Base-by-base conservation (phyloP, 2,888 invertebrate species). In the Dryocosmus kuriphilus region DNA sequence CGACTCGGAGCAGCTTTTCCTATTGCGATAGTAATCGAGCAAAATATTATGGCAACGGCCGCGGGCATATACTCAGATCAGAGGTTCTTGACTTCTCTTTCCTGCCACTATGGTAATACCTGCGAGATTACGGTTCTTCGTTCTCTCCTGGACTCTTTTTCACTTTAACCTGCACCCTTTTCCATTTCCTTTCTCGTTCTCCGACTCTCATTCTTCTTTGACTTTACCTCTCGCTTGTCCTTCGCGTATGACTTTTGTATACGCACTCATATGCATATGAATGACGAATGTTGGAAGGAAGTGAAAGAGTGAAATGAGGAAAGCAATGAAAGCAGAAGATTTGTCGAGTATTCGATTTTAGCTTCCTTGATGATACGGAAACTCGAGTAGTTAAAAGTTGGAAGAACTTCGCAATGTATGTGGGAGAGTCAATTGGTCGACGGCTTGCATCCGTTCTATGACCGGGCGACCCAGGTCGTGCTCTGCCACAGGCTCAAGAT, bases 11-110 rank as follows among this genome's bases (percentile, higher is more conserved):
- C 82, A 83, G 87, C 88, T 88, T 90, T 89, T 86, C 87, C 88
- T 83, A 85, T 81, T 80, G 86, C 86, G 87, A 88, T 89, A 86
- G 88, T 89, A 89, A 91, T 90, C 89, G 88, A 89, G 88, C 89
- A 89, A 90, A 90, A 90, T 90, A 90, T 90, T 89, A 89, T 87
- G 87, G 89, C 88, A 89, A 86, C 86, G 86, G 86, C 87, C 87
- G 85, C 86, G 78, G 86, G 88, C 86, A 85, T 78, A 71, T 38
- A 75, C 79, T 78, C 83, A 80, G 80, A 79, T 77, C 81, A 84
- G 81, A 85, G 86, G 86, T 88, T 87, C 88, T 89, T 88, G 89
- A 89, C 88, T 89, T 83, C 84, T 80, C 65, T 74, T 79, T 77
- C 80, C 79, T 84, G 82, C 83, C 83, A 81, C 83, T 85, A 81